Base-by-base conservation (phyloP, 2,113 vertebrate species). In the Brienomyrus brachyistius region DNA sequence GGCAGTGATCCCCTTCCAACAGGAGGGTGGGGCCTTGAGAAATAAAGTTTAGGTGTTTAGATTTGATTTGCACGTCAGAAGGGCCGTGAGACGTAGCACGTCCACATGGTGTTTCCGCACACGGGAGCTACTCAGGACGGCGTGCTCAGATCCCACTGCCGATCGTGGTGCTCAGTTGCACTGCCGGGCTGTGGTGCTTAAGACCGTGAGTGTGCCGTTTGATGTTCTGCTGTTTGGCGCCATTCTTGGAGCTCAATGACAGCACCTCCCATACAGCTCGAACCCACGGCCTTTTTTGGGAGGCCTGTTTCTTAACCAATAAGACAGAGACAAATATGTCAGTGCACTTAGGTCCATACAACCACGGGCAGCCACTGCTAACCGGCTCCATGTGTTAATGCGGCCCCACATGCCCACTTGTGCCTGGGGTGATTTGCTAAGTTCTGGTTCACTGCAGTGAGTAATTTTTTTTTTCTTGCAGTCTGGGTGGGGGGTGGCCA, bases 381-480 rank as follows among this genome's bases (percentile, higher is more conserved):
- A 35, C 48, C 27, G 1, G 9, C 50, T 19, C 48, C 19, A 6
- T 31, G 27, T 89, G 52, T 35, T 62, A 27, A 17, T 45, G 84
- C 13, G 21, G 45, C 8, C 40, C 21, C 54, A 80, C n/a, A 80
- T 94, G 23, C 91, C 89, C 92, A 91, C 43, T n/a, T 87, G 91
- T 91, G 91, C 91, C 93, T 93, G 91, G 86, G 91, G 89, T 91
- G 93, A 95, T 92, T 92, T 94, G 92, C 91, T 87, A 92, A 91
- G 91, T 92, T 91, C 84, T 90, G 88, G 88, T 86, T 54, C 90
- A 91, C 89, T 88, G 89, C 92, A 91, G 93, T 94, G 94, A 94
- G 88, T 0, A 47, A 90, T 92, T 51, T 86, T 50, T 86, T 50
- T 52, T 85, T 43, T 5, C 59, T 47, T 35, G 45, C 51, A 62